phyloP scores from a whole-genome alignment of 2,888 invertebrate genomes.

The Slavum lentiscoides region DNA sequence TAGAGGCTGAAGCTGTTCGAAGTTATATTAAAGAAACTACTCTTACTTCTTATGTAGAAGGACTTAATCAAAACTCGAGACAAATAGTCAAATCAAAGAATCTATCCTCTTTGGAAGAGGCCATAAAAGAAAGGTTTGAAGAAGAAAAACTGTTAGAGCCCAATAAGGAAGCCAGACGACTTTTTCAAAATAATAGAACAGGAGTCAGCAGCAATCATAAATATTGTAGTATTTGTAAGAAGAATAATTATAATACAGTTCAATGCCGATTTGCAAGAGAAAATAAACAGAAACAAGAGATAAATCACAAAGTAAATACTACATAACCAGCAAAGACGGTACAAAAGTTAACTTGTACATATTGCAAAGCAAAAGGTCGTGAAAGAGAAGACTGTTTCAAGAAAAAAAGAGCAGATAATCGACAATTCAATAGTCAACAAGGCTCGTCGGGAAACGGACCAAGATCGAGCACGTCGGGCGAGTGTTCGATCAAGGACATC shows the following conservation, averaged over 20 bases:
- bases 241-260: background rate
- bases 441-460: background rate
- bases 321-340: background rate
- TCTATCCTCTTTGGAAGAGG: background rate
- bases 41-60: slow-evolving; percentile 4
- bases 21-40: background rate
- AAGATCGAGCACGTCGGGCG: slow-evolving; percentile 12
- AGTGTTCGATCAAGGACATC: slow-evolving; percentile 2
- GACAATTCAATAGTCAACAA: background rate
- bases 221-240: slow-evolving; percentile 8
- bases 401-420: background rate
- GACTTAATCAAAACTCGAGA: slow-evolving; percentile 6
- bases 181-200: background rate
- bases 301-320: background rate
- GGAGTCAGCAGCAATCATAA: background rate
- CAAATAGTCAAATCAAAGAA: slow-evolving; percentile 12
- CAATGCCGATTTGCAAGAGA: slow-evolving; percentile 1
- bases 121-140: background rate
- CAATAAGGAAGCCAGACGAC: background rate
- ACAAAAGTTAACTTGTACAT: background rate
- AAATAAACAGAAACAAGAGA: background rate
- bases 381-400: slow-evolving; percentile 7
- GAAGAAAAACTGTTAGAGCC: slow-evolving; percentile 1
- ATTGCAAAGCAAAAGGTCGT: slow-evolving; percentile 15
- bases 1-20: background rate